Percentiles rank a stretch among this genome's conserved stretches.
Evolutionary conservation across 2,888 invertebrate genomes (phyloP).

Genomic region (Drosophila borealis): DNA sequence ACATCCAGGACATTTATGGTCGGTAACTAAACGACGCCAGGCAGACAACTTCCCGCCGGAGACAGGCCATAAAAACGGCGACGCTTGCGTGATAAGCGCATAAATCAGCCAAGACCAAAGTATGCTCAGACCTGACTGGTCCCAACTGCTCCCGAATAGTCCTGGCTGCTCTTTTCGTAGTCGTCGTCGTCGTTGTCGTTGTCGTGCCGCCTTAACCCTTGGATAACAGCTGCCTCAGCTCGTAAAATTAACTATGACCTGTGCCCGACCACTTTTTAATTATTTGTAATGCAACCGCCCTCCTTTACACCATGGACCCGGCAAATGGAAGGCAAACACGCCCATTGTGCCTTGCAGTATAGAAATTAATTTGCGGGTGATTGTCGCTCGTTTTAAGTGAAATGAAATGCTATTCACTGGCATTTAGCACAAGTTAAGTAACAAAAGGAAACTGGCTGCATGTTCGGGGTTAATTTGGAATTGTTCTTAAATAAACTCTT

Average conservation of each 20-base stretch:
- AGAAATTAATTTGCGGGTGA: conserved; percentile 54
- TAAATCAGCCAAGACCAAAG: conserved; percentile 62
- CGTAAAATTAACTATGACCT: conserved; percentile 23
- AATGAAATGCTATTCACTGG: conserved; percentile 30
- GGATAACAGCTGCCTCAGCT: conserved; percentile 6
- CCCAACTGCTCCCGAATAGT: background rate
- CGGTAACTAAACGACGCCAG: conserved; percentile 66
- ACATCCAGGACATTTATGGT: conserved; percentile 74
- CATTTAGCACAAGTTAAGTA: conserved; percentile 7
- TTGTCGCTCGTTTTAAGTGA: conserved; percentile 42
- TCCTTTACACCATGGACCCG: background rate
- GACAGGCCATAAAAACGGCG: conserved; percentile 71
- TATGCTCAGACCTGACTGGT: conserved; percentile 18
- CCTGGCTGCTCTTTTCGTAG: conserved; percentile 10
- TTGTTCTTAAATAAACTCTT: background rate
- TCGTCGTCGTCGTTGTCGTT: background rate
- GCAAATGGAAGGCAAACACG: background rate
- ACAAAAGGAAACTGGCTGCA: background rate
- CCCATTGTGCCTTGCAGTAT: conserved; percentile 32
- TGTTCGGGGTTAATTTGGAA: background rate
- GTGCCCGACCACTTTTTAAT: conserved; percentile 45
- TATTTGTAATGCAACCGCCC: conserved; percentile 43
- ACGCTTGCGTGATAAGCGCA: conserved; percentile 77
- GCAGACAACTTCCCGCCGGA: conserved; percentile 53
- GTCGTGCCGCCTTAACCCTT: conserved; percentile 37